These are phyloP conservation scores for Ashinkailepas kermadecensis DNA, from an alignment of 2,888 invertebrate species.

Conservation along the genomic window DNA sequence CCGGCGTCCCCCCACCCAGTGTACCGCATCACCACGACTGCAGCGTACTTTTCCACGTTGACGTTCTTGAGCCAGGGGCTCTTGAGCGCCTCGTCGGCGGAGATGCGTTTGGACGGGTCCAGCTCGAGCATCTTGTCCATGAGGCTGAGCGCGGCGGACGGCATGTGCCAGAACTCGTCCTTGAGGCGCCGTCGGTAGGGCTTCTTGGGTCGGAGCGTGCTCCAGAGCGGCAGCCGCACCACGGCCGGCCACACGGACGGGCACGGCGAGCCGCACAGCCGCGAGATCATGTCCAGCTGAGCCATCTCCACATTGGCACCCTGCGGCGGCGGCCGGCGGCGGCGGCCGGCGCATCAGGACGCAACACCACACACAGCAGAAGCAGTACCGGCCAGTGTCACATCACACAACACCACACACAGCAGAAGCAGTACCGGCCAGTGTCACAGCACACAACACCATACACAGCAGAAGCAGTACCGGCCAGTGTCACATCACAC, in stretches of 20 bases:
- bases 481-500: too few species aligned
- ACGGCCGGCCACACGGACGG: constrained; percentile 97
- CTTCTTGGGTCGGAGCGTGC: constrained; percentile 83
- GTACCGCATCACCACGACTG: too few species aligned
- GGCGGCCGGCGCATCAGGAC: background rate
- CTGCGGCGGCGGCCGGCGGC: background rate
- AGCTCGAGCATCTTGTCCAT: constrained; percentile 92
- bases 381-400: too few species aligned
- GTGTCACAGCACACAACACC: too few species aligned
- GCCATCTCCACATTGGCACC: constrained; percentile 85
- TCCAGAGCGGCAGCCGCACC: constrained; percentile 83
- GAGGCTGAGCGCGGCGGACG: constrained; percentile 74
- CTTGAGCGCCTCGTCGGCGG: constrained; percentile 87
- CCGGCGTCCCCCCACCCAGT: too few species aligned
- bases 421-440: too few species aligned
- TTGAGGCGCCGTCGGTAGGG: constrained; percentile 77
- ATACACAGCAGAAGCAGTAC: too few species aligned
- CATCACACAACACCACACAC: too few species aligned
- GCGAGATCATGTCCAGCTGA: constrained; percentile 88
- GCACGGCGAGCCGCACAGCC: constrained; percentile 89
- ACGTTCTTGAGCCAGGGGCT: constrained; percentile 87
- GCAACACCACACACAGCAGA: background rate
- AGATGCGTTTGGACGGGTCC: constrained; percentile 87
- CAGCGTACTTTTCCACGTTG: constrained; percentile 67
- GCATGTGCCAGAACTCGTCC: constrained; percentile 86